Evolutionary conservation across 2,113 vertebrate genomes (phyloP), one percentile per base, ranked within the genome.

Genomic region (Cyanoderma ruficeps): DNA sequence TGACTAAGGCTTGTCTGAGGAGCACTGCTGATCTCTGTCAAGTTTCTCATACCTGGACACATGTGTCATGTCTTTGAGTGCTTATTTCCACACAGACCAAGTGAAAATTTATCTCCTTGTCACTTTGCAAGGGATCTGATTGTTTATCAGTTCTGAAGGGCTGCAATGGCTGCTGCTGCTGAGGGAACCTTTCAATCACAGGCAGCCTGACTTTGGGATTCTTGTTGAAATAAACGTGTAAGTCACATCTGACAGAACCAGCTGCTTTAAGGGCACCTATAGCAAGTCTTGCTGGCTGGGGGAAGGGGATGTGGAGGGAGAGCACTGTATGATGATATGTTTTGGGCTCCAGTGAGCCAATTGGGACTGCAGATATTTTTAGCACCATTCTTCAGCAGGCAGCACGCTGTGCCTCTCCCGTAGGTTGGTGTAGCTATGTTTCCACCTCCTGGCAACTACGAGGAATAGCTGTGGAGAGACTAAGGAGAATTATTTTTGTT

Each of bases 391-490:
- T 85, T 81, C 52, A 61, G 79, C 92, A 56, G 68, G 72, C 64
- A 90, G 63, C 25, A 3, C 5, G 6, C 89, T 84, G 52, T 20
- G 79, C 64, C 68, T 60, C 83, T 71, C 14, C 18, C 16, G 3
- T 12, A n/a, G 52, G 27, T 71, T 53, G 28, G 80, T 94, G 92
- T 93, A 90, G 79, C 88, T 92, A 39, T 93, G 86, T 95, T 96
- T 96, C 96, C 96, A 94, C 83, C 96, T 96, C 72, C 93, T 95
- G 96, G 96, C 65, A 49, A 4, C 81, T 69, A 3, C 5, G 22
- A 82, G 90, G 85, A 96, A 96, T 72, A 93, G 72, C 93, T 81
- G 75, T 60, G 87, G 89, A 90, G 72, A 89, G 44, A 23, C 19
- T n/a, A 41, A 57, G 27, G 33, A 69, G 67, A 56, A 44, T 30